A percentile compares a stretch with the other conserved stretches of the same genome.
Evolutionary conservation across 64 coral and sea anemone genomes (phyloP).

Genomic region (Actinia equina): DNA sequence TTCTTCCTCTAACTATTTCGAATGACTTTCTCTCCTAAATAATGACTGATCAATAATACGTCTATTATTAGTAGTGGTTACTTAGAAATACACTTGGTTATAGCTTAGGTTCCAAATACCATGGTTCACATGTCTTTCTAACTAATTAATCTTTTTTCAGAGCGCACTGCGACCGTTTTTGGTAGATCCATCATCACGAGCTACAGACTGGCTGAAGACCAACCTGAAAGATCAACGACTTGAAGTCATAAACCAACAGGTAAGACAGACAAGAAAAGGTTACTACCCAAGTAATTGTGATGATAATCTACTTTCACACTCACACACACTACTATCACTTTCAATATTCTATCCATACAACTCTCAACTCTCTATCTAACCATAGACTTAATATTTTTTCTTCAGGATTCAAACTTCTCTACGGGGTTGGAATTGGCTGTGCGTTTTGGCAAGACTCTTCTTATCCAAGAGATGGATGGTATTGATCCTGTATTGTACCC

Average conservation of each 20-base stretch:
- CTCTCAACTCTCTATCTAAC: not conserved
- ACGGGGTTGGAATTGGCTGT: slow-evolving; percentile 92
- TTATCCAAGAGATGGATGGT: slow-evolving; percentile 98
- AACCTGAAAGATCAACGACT: slow-evolving; percentile 95
- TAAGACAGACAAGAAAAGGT: not conserved
- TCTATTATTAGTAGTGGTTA: no score
- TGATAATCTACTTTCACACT: no score
- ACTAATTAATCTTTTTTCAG: slow-evolving; percentile 22
- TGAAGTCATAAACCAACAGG: slow-evolving; percentile 98
- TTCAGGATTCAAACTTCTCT: slow-evolving; percentile 96
- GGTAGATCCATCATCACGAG: slow-evolving; percentile 89
- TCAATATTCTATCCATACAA: no score
- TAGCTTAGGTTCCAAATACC: no score
- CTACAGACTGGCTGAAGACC: slow-evolving; percentile 92
- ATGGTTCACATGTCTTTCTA: not conserved
- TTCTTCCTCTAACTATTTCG: no score
- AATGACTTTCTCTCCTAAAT: no score
- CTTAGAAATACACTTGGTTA: no score
- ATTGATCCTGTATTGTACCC: slow-evolving; percentile 95
- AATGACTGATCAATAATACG: no score
- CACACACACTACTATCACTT: no score
- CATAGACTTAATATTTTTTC: not conserved
- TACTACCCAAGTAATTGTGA: no score
- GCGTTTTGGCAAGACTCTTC: slow-evolving; percentile 93
- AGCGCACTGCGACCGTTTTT: slow-evolving; percentile 87